phyloP scores from a whole-genome alignment of 2,797 vertebrate genomes.

The Melanotaenia nigrans region DNA sequence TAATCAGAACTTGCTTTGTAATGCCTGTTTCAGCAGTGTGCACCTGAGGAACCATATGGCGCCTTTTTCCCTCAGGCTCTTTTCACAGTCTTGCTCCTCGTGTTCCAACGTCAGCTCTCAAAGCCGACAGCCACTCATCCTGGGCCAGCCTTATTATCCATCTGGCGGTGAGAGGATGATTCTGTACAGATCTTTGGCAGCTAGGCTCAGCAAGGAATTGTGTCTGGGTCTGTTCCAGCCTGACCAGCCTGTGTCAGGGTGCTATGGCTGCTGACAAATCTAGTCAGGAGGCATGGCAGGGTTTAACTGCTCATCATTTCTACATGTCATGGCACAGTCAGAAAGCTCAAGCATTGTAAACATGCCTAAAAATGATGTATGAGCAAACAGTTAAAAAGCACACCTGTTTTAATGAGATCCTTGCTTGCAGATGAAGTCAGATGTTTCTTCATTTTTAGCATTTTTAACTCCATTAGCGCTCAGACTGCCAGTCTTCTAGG shows the following conservation, averaged over 20 bases:
- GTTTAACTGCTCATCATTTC: conserved; percentile 12
- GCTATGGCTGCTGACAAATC: conserved; percentile 20
- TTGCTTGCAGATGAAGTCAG: not conserved
- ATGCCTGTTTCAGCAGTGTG: conserved; percentile 25
- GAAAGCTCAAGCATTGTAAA: not conserved
- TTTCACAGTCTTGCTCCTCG: conserved; percentile 9
- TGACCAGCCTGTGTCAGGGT: conserved; percentile 27
- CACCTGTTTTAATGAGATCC: not conserved
- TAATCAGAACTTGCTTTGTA: conserved; percentile 25
- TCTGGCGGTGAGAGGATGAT: conserved; percentile 36
- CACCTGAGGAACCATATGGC: conserved; percentile 46
- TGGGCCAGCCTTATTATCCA: conserved; percentile 40
- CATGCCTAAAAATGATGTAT: not conserved
- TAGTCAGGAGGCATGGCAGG: not conserved
- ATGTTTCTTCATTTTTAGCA: not conserved
- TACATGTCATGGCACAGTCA: not conserved
- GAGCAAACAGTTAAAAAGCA: not conserved
- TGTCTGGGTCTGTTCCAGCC: conserved; percentile 34
- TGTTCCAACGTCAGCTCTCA: conserved; percentile 17
- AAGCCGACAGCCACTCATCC: conserved; percentile 37
- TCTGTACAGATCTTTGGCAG: conserved; percentile 41
- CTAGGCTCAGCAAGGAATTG: not conserved
- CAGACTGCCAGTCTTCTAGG: not conserved
- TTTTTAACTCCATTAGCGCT: not conserved
- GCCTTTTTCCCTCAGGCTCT: conserved; percentile 9